Evolutionary conservation across 2,888 invertebrate genomes (phyloP), one percentile per base, ranked within the genome.

Genomic region (Priocnemis perturbator): DNA sequence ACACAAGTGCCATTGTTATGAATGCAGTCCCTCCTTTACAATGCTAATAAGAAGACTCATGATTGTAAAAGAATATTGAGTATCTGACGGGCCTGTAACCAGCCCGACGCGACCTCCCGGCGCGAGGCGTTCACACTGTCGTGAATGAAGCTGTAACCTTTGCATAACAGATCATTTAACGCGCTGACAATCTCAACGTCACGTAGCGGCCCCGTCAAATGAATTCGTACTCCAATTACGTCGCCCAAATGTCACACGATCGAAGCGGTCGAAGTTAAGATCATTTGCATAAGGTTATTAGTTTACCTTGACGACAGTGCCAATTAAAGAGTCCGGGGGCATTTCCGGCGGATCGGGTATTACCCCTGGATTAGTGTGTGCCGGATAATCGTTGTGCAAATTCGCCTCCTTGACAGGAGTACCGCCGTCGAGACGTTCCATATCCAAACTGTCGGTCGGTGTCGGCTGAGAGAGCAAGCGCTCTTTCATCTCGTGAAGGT

Each of bases 401-500:
- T 90, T 87, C 52, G 88, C 86, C 75, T 89, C 89, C 76, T 89
- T 89, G 57, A 89, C 89, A 63, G 89, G 87, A 50, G 89, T 89
- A 65, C 88, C 87, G 56, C 91, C 91, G 87, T 91, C 91, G 85
- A 92, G 90, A 83, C 91, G 91, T 85, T 92, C 93, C 90, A 93
- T 91, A 80, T 93, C 92, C 86, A 92, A 89, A 87, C 92, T 92
- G 88, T 94, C 93, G 78, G 93, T 92, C 70, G 92, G 91, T 76
- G 90, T 90, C 56, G 92, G 91, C 86, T 94, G 93, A 86, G 94
- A 94, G 84, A 96, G 92, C 90, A 96, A 92, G 87, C 96, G 94
- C 93, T 96, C 96, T 92, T 96, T 95, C 96, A 96, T 96, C 93
- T 96, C 96, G 92, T 96, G 95, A 90, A 96, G 94, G 92, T 96